A percentile compares a stretch with the other conserved stretches of the same genome.
Evolutionary conservation across 2,888 invertebrate genomes (phyloP).

Genomic region (Limenitis camilla): DNA sequence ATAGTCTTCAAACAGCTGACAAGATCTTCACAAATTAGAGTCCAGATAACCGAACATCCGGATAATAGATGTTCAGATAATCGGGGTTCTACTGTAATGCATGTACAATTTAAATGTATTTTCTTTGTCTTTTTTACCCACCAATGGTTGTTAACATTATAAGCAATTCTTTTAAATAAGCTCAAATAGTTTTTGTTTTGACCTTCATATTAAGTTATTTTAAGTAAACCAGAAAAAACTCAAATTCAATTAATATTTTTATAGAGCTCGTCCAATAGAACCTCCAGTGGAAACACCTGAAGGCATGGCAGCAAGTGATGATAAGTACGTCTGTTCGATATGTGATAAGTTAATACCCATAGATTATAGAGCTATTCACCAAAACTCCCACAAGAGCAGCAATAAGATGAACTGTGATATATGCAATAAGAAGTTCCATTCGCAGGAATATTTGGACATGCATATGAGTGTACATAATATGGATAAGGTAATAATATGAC

Average conservation of each 20-base stretch:
- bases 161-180: too few species aligned
- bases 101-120: not conserved
- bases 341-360: constrained; percentile 69
- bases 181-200: too few species aligned
- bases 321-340: constrained; percentile 63
- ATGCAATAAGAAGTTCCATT: constrained; percentile 83
- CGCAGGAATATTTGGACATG: constrained; percentile 78
- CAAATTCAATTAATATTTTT: not conserved
- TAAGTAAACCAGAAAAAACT: too few species aligned
- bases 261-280: constrained; percentile 54
- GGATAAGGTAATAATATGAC: constrained; percentile 53
- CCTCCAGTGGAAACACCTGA: constrained; percentile 59
- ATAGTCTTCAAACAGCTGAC: too few species aligned
- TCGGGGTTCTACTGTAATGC: too few species aligned
- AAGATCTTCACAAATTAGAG: too few species aligned
- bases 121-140: too few species aligned
- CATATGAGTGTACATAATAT: constrained; percentile 81
- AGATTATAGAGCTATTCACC: constrained; percentile 75
- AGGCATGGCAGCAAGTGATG: constrained; percentile 34
- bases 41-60: too few species aligned
- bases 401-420: constrained; percentile 77
- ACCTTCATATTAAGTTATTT: too few species aligned
- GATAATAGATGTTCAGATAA: too few species aligned
- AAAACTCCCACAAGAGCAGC: constrained; percentile 78
- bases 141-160: too few species aligned